Evolutionary conservation across 1,140 invertebrate species (phyloP).

Genomic region (Neuroterus valhalla): DNA sequence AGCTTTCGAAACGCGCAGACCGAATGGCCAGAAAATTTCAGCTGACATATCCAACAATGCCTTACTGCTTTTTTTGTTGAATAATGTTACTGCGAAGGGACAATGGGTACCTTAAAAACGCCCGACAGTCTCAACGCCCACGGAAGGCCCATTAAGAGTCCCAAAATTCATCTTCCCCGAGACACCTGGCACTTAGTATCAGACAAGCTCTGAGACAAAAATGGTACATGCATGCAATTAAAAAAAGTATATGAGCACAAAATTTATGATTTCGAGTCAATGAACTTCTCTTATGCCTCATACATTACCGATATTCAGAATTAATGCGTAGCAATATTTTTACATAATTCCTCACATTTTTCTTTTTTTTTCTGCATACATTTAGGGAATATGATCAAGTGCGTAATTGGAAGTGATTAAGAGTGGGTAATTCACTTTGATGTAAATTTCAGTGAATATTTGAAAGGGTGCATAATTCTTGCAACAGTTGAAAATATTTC

Average conservation of each 20-base stretch:
- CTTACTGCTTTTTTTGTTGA: slow-evolving; percentile 73
- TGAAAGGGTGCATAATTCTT: no score
- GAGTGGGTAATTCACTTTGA: no score
- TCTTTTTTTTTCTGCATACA: no score
- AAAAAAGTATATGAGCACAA: neutral
- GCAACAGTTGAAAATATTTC: no score
- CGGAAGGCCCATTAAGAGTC: slow-evolving; percentile 25
- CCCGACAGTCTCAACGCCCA: slow-evolving; percentile 24
- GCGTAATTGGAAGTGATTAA: no score
- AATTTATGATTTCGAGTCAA: slow-evolving; percentile 8
- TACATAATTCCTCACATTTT: no score
- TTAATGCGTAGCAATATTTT: no score
- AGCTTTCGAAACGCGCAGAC: slow-evolving; percentile 71
- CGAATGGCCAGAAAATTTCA: slow-evolving; percentile 70
- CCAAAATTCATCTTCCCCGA: slow-evolving; percentile 20
- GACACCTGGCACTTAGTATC: slow-evolving; percentile 18
- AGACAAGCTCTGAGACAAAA: neutral
- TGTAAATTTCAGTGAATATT: no score
- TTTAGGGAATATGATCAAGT: no score
- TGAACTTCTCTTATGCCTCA: neutral
- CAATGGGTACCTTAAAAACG: slow-evolving; percentile 12
- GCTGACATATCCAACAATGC: slow-evolving; percentile 75
- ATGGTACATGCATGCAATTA: slow-evolving; percentile 1
- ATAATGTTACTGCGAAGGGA: slow-evolving; percentile 48
- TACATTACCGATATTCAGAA: neutral